These are phyloP conservation scores for Florisuga fusca DNA, from an alignment of 2,797 vertebrate genomes.

Conservation along the genomic window DNA sequence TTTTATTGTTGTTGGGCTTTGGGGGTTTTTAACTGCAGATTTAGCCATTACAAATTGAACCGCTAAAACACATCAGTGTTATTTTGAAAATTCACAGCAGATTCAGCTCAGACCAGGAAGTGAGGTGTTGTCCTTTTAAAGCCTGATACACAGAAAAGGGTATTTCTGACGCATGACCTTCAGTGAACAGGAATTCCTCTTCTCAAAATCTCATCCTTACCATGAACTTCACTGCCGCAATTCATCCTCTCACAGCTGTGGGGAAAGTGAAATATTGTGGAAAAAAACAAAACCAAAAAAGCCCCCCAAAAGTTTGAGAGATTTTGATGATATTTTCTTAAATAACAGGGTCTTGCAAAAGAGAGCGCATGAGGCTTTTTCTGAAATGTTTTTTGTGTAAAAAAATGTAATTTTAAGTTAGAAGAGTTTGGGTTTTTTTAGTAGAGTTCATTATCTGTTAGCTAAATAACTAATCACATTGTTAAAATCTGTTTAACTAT, in stretches of 20 bases:
- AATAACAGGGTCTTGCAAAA: constrained; percentile 16
- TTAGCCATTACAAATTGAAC: constrained; percentile 25
- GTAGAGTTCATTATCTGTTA: neutral
- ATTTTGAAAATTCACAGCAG: constrained; percentile 56
- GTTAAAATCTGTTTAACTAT: neutral
- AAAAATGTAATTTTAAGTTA: neutral
- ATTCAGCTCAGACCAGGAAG: constrained; percentile 69
- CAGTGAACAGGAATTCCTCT: constrained; percentile 77
- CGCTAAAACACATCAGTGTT: constrained; percentile 16
- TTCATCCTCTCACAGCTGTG: constrained; percentile 67
- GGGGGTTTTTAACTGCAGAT: constrained; percentile 16
- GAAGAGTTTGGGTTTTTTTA: neutral
- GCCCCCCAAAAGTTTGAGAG: neutral
- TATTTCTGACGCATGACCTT: constrained; percentile 79
- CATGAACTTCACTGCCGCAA: constrained; percentile 54
- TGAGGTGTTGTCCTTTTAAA: constrained; percentile 74
- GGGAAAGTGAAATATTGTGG: constrained; percentile 41
- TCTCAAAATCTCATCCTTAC: constrained; percentile 70
- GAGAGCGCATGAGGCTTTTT: neutral
- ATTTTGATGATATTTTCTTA: constrained; percentile 26
- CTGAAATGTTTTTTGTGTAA: neutral
- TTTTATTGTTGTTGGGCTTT: constrained; percentile 55
- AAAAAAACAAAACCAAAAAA: neutral
- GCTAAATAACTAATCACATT: neutral
- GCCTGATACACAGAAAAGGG: constrained; percentile 71